Base-by-base conservation (phyloP, 2,797 vertebrate species). In the Urosaurus nigricauda region DNA sequence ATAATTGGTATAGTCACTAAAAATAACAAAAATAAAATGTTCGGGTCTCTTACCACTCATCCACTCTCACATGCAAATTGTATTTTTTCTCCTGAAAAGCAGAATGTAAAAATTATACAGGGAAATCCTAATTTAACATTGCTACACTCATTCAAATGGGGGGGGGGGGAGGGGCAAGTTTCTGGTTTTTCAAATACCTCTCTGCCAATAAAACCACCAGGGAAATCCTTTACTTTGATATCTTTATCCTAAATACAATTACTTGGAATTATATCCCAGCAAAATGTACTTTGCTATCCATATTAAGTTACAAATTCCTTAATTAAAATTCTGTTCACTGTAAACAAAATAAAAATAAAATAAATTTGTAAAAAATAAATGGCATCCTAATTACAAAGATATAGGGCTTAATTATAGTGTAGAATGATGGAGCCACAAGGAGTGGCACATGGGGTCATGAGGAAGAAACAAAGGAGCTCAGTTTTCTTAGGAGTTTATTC, bases 31-130 rank as follows among this genome's bases (percentile, higher is more conserved):
- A 93, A 83, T 0, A 60, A 60, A 53, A 29, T 79, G 60, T 88
- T 79, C 4, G 56, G 81, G 32, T 73, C 58, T 93, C 91, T 96
- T 97, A 98, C 98, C 98, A 96, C 79, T 96, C 89, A 65, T 95
- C 91, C 51, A 96, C 93, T 91, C 95, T 97, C 92, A 98, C 89
- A 51, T 97, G 94, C 87, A 98, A 93, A 91, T 98, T 96, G 93
- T 95, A 98, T 60, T 93, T 96, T 87, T 96, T 96, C 19, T 94
- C 94, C 98, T 98, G 91, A 43, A 95, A 95, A 95, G 87, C 4
- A 90, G 93, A 68, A 95, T 63, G 1, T 8, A 37, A 83, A 5
- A 75, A 0, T 60, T 24, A 84, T 14, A 51, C 19, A 83, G 60
- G 56, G 58, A 0, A 0, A 4, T 87, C 74, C 88, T 37, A 0